A percentile compares a stretch with the other conserved stretches of the same genome.
These are phyloP conservation scores for Cettia cetti DNA, from an alignment of 2,113 vertebrate genomes.

Conservation along the genomic window DNA sequence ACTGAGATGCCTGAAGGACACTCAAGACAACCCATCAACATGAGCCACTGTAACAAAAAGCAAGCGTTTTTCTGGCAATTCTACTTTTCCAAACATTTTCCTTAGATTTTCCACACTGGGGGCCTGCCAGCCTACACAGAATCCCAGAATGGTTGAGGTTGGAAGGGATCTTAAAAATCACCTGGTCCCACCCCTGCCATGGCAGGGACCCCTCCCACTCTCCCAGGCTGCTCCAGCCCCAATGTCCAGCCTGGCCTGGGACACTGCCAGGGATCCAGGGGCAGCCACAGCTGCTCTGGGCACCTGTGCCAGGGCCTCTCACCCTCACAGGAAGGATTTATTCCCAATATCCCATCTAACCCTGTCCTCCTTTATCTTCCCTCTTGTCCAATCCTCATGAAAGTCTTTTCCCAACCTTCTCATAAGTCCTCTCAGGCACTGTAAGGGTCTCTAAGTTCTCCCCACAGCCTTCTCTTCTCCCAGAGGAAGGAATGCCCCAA, in stretches of 20 bases:
- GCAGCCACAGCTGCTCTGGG: background rate
- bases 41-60: fast-evolving
- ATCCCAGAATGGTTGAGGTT: background rate
- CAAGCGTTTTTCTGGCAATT: background rate
- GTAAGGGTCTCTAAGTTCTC: background rate
- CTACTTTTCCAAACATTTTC: background rate
- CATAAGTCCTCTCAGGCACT: background rate
- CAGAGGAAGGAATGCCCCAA: background rate
- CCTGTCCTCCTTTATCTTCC: background rate
- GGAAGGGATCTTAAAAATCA: background rate
- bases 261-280: background rate
- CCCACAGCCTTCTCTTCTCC: background rate
- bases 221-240: background rate
- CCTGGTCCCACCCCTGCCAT: background rate
- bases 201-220: background rate
- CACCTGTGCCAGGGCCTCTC: background rate
- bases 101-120: background rate
- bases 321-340: fast-evolving
- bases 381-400: no score
- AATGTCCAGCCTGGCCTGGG: background rate
- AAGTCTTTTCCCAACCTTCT: background rate
- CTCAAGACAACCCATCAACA: background rate
- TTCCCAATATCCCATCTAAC: fast-evolving
- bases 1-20: background rate
- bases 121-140: background rate